These are phyloP conservation scores for Zaprionus nigranus DNA, from an alignment of 1,140 invertebrate species.

Conservation along the genomic window DNA sequence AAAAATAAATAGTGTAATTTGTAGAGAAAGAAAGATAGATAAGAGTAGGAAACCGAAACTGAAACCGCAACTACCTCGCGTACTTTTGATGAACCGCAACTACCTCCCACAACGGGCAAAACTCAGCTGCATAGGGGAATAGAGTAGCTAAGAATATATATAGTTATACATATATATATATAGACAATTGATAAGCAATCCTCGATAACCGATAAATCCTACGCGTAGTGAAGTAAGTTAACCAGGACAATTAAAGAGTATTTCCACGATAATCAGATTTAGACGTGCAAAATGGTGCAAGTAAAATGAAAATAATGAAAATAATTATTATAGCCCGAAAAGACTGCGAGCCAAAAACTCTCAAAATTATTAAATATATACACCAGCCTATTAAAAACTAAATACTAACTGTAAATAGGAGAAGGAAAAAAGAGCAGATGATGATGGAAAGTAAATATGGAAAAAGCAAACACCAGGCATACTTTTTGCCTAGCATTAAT, in stretches of 20 bases:
- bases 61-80: constrained; percentile 70
- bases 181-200: constrained; percentile 71
- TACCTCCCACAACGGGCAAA: constrained; percentile 50
- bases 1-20: constrained; percentile 44
- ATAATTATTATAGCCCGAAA: constrained; percentile 80
- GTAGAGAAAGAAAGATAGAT: constrained; percentile 21
- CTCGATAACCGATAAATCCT: constrained; percentile 50
- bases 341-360: constrained; percentile 83
- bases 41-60: constrained; percentile 16
- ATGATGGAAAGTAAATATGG: background rate
- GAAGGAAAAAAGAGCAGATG: background rate
- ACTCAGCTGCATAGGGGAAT: constrained; percentile 40
- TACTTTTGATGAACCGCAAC: constrained; percentile 54
- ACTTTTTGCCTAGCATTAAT: constrained; percentile 45
- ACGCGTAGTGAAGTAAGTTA: constrained; percentile 25
- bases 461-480: constrained; percentile 45
- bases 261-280: constrained; percentile 73
- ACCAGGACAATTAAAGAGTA: constrained; percentile 62
- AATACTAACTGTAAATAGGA: constrained; percentile 44
- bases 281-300: constrained; percentile 59
- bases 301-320: constrained; percentile 51
- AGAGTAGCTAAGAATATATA: constrained; percentile 13
- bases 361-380: constrained; percentile 74
- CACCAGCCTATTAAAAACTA: constrained; percentile 49
- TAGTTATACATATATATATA: constrained; percentile 7